Evolutionary conservation across 2,797 vertebrate genomes (phyloP).

Genomic region (Alectoris magna): DNA sequence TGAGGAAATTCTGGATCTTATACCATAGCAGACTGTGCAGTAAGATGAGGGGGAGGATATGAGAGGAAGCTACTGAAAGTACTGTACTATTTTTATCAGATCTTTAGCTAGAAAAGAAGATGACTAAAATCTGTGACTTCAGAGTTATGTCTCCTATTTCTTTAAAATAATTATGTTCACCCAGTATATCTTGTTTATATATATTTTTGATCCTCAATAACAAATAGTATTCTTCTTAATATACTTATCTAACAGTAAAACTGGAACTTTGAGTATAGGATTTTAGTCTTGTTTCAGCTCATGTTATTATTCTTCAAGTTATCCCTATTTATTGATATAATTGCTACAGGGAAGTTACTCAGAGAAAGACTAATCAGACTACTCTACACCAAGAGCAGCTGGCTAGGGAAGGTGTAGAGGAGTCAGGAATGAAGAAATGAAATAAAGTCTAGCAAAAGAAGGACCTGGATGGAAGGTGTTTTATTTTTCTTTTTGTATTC

Average conservation of each 20-base stretch:
- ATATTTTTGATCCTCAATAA: neutral
- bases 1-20: neutral
- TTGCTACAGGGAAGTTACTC: neutral
- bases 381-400: neutral
- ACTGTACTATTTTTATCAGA: neutral
- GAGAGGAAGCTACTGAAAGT: neutral
- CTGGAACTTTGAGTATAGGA: neutral
- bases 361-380: neutral
- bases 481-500: neutral
- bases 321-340: neutral
- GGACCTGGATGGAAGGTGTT: fast-evolving
- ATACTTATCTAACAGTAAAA: neutral
- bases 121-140: neutral
- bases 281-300: neutral
- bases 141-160: neutral
- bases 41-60: neutral
- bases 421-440: neutral
- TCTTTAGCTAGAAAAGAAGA: neutral
- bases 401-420: neutral
- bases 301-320: neutral
- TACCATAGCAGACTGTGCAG: neutral
- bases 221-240: neutral
- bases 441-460: neutral
- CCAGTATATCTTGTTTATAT: neutral
- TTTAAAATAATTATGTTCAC: neutral